Percentiles rank a stretch among this genome's conserved stretches.
These are phyloP conservation scores for Cyprinodon variegatus DNA, from an alignment of 2,113 vertebrate species.

Conservation along the genomic window DNA sequence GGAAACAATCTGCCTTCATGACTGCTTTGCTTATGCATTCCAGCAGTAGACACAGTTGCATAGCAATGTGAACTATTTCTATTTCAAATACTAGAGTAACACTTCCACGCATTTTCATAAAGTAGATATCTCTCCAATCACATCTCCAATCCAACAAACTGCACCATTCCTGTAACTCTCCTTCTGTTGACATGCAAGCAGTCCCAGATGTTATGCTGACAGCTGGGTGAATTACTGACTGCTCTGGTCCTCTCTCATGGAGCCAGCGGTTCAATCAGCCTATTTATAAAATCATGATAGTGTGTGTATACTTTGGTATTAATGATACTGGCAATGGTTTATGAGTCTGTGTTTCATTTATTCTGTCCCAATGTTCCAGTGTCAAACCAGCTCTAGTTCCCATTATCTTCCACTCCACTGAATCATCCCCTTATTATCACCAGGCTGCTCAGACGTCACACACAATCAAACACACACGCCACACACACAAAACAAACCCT, in stretches of 20 bases:
- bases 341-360: slow-evolving; percentile 31
- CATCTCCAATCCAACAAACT: slow-evolving; percentile 29
- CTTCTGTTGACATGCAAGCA: slow-evolving; percentile 44
- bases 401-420: slow-evolving; percentile 40
- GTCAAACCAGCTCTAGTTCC: slow-evolving; percentile 39
- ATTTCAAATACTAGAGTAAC: neutral
- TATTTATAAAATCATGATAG: neutral
- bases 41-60: neutral
- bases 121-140: slow-evolving; percentile 4
- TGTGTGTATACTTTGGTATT: slow-evolving; percentile 20
- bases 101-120: neutral
- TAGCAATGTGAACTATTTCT: neutral
- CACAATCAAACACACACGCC: slow-evolving; percentile 5
- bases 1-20: neutral
- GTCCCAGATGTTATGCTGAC: slow-evolving; percentile 39
- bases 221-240: slow-evolving; percentile 17
- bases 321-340: slow-evolving; percentile 15
- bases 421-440: slow-evolving; percentile 53
- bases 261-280: slow-evolving; percentile 44
- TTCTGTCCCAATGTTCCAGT: slow-evolving; percentile 26
- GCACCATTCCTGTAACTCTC: slow-evolving; percentile 25
- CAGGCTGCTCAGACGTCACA: slow-evolving; percentile 27
- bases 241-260: slow-evolving; percentile 27
- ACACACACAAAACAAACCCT: slow-evolving; percentile 16
- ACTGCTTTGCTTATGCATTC: neutral